These are phyloP conservation scores for rat (Rattus norvegicus) DNA, from an alignment of 2,113 vertebrate genomes.

Conservation along the genomic window GRCr8 NC_086022.1:8440001-8440500, in stretches of 20 bases:
- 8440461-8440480: fast-evolving
- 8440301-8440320: neutral
- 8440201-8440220: neutral
- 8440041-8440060: neutral
- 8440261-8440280: neutral
- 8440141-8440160: neutral
- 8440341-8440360: neutral
- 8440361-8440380: fast-evolving
- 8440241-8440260: neutral
- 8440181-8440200: neutral
- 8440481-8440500: fast-evolving
- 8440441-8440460: fast-evolving
- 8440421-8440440: neutral
- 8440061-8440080: neutral
- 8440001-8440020: neutral
- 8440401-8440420: neutral
- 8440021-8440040: neutral
- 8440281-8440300: neutral
- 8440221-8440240: too few species aligned
- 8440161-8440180: neutral
- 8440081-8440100: neutral
- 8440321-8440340: fast-evolving
- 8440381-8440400: fast-evolving
- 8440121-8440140: slow-evolving; percentile 4
- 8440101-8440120: too few species aligned